Percentiles rank a stretch among this genome's conserved stretches.
These are phyloP conservation scores for Drosophila melanica DNA, from an alignment of 1,140 invertebrate genomes.

Conservation along the genomic window DNA sequence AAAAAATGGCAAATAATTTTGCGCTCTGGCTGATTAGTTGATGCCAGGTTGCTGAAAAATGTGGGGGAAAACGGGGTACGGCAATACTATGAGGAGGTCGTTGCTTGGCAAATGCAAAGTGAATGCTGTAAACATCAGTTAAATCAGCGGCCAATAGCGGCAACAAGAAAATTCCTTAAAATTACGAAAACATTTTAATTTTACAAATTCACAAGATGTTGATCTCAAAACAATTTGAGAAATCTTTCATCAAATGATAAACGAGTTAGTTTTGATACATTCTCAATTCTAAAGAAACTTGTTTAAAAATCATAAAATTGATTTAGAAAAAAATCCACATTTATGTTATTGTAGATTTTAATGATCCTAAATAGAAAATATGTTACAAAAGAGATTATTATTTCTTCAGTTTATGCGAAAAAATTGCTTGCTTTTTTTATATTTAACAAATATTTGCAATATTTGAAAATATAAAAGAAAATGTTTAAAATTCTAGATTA, in stretches of 20 bases:
- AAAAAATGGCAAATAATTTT: constrained; percentile 83
- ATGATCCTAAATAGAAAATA: too few species aligned
- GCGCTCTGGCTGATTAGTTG: constrained; percentile 79
- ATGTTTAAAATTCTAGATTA: too few species aligned
- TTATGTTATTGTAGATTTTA: too few species aligned
- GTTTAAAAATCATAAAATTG: too few species aligned
- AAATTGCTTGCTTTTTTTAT: too few species aligned
- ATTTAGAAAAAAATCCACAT: too few species aligned
- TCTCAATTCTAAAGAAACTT: too few species aligned
- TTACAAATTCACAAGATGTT: neutral
- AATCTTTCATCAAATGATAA: neutral
- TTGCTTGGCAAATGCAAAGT: constrained; percentile 29
- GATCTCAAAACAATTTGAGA: neutral
- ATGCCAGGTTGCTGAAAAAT: constrained; percentile 44
- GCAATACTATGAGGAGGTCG: constrained; percentile 1
- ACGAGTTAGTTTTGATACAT: too few species aligned
- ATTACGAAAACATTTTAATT: constrained; percentile 10
- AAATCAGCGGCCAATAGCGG: neutral
- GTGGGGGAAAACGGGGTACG: neutral
- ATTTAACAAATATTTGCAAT: too few species aligned
- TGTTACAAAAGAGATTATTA: too few species aligned
- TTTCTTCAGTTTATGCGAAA: too few species aligned
- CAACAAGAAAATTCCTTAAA: neutral
- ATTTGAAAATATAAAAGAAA: too few species aligned
- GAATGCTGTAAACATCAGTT: constrained; percentile 6